phyloP scores from a whole-genome alignment of 2,888 invertebrate species.

The Escarpia spicata region DNA sequence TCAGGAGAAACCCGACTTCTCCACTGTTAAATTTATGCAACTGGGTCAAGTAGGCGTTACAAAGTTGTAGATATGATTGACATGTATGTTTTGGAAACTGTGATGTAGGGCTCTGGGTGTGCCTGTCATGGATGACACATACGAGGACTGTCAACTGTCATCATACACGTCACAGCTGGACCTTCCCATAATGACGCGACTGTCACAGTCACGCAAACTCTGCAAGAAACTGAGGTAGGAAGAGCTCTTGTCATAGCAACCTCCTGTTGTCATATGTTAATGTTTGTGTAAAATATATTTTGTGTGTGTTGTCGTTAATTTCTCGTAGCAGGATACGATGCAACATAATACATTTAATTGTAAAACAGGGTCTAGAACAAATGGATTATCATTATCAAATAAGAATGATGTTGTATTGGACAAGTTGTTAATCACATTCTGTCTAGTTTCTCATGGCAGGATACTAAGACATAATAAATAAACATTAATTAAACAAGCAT shows the following conservation, averaged over 20 bases:
- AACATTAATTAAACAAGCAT: too few species aligned
- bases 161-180: slow-evolving; percentile 81
- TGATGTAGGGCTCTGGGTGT: slow-evolving; percentile 80
- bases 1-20: too few species aligned
- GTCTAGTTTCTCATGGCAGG: background rate
- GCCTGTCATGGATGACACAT: slow-evolving; percentile 90
- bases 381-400: too few species aligned
- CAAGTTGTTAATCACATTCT: background rate
- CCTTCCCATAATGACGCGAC: slow-evolving; percentile 78
- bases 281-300: too few species aligned
- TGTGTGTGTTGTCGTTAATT: too few species aligned
- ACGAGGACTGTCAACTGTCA: slow-evolving; percentile 89
- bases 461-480: background rate
- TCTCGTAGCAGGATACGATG: too few species aligned
- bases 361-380: too few species aligned
- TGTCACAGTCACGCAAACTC: slow-evolving; percentile 83
- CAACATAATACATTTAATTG: too few species aligned
- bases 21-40: too few species aligned
- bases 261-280: background rate
- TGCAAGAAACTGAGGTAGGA: slow-evolving; percentile 79
- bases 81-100: background rate
- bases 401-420: background rate
- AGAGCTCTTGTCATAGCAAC: background rate
- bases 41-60: too few species aligned
- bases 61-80: background rate